Percentiles rank a stretch among this genome's conserved stretches.
phyloP scores from a whole-genome alignment of 2,113 vertebrate genomes.

The Mugil cephalus region DNA sequence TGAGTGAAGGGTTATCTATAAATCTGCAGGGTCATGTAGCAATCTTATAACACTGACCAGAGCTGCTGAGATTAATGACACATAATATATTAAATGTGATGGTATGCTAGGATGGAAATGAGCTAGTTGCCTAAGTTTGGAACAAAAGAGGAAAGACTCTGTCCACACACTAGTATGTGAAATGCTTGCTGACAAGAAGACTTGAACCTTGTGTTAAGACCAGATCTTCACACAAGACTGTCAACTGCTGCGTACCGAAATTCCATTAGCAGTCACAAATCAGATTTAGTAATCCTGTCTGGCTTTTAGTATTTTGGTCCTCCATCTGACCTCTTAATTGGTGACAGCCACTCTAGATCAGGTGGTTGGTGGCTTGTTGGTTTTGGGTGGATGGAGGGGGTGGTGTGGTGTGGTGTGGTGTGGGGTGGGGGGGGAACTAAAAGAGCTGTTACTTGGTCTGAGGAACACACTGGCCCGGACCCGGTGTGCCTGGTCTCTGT shows the following conservation, averaged over 20 bases:
- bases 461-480: constrained; percentile 61
- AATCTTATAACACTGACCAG: too few relatives aligned
- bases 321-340: constrained; percentile 40
- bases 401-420: constrained; percentile 44
- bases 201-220: background rate
- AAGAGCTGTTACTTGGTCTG: constrained; percentile 68
- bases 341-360: constrained; percentile 47
- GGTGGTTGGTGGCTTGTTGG: constrained; percentile 50
- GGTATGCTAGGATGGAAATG: too few relatives aligned
- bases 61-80: too few relatives aligned
- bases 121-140: too few relatives aligned
- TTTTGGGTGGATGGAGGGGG: constrained; percentile 33
- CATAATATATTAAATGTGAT: too few relatives aligned
- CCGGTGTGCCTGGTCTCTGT: constrained; percentile 51
- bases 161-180: background rate
- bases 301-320: constrained; percentile 27
- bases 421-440: constrained; percentile 9
- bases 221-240: background rate
- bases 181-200: background rate
- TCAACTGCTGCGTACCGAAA: background rate
- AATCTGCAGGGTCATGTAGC: too few relatives aligned
- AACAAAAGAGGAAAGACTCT: too few relatives aligned
- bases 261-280: constrained; percentile 7
- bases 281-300: constrained; percentile 9
- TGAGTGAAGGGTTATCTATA: too few relatives aligned